Conservation (phyloP, 2,797 vertebrate genomes). For the Trachurus trachurus region DNA sequence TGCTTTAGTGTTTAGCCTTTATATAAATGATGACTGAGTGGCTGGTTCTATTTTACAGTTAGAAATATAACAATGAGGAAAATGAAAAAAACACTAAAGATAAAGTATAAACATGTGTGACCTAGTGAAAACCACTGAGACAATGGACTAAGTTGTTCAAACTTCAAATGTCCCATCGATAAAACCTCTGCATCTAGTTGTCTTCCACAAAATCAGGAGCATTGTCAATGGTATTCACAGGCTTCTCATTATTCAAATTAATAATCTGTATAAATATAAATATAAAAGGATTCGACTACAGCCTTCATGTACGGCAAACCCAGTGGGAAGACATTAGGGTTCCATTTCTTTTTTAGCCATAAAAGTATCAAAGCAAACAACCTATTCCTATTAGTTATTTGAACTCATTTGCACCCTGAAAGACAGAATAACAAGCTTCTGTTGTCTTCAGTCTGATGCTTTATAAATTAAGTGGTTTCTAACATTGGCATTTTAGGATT, state of each 20-base stretch:
- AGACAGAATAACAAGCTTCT: background rate
- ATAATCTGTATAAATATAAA: background rate
- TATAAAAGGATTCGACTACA: background rate
- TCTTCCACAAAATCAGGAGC: background rate
- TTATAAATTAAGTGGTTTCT: background rate
- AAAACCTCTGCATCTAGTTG: background rate
- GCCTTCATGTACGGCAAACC: background rate
- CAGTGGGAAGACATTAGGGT: background rate
- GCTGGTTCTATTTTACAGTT: background rate
- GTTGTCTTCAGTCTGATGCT: background rate
- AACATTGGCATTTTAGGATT: background rate
- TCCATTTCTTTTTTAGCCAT: background rate
- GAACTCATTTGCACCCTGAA: background rate
- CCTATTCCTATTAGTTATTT: background rate
- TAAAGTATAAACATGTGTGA: background rate
- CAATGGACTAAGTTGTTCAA: background rate
- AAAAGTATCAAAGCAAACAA: background rate
- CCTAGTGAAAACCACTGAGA: background rate
- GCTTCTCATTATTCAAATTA: background rate
- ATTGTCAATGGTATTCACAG: background rate
- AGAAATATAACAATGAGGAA: constrained; percentile 4
- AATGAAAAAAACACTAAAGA: background rate
- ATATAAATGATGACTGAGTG: constrained; percentile 1
- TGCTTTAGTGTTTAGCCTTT: constrained; percentile 6
- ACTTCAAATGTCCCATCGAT: background rate